Conservation (phyloP, 2,113 vertebrate species). For the Heliornis fulica region DNA sequence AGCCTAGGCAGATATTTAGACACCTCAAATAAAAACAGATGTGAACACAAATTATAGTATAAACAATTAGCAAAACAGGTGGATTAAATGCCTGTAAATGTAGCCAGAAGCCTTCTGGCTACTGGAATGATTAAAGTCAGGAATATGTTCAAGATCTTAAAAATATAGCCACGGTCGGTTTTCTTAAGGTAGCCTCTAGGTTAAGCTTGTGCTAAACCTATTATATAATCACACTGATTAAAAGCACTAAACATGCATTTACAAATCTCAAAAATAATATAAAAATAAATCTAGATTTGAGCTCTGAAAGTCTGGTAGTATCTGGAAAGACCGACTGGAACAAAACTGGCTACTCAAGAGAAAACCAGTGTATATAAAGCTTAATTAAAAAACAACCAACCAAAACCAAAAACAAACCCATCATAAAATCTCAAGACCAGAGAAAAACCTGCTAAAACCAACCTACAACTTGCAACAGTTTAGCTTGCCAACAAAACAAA, state of each 20-base stretch:
- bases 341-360: not conserved
- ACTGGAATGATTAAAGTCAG: not conserved
- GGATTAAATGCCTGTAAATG: constrained; percentile 11
- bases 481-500: not conserved
- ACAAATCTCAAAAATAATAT: not conserved
- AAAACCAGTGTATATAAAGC: not conserved
- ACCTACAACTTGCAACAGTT: not conserved
- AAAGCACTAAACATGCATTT: constrained; percentile 8
- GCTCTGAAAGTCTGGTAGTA: not conserved
- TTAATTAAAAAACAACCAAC: not conserved
- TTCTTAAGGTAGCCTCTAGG: not conserved
- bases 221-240: constrained; percentile 22
- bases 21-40: not conserved
- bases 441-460: not conserved
- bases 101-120: not conserved
- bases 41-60: not conserved
- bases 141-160: not conserved
- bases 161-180: not conserved
- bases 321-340: not conserved
- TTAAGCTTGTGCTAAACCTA: constrained; percentile 28
- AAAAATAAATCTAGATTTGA: not conserved
- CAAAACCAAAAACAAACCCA: too few relatives aligned
- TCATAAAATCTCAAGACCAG: not conserved
- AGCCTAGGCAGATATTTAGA: not conserved
- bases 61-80: constrained; percentile 21